Conservation (phyloP, 2,113 vertebrate genomes). For the Elgaria multicarinata region DNA sequence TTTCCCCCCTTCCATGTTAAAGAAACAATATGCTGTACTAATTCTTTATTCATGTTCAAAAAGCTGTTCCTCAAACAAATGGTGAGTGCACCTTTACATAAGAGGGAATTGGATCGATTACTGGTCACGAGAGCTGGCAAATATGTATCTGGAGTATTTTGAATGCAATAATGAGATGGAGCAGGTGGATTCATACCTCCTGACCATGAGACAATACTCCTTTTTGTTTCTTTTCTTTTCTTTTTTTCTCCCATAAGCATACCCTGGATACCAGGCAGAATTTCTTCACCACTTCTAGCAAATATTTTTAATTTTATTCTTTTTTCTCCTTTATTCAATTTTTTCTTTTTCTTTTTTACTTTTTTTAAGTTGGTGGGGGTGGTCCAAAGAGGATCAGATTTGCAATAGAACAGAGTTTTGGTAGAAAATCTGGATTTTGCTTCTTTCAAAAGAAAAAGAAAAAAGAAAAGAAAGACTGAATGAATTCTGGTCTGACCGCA, state of each 20-base stretch:
- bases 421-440: constrained; percentile 84
- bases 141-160: constrained; percentile 97
- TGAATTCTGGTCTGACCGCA: constrained; percentile 86
- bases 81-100: constrained; percentile 77
- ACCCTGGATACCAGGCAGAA: constrained; percentile 84
- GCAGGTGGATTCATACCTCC: constrained; percentile 89
- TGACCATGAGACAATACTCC: constrained; percentile 88
- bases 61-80: constrained; percentile 64
- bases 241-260: constrained; percentile 61
- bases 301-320: constrained; percentile 79
- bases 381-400: constrained; percentile 90
- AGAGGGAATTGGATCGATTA: constrained; percentile 82
- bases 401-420: constrained; percentile 81
- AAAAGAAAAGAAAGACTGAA: constrained; percentile 81
- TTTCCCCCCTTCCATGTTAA: constrained; percentile 36
- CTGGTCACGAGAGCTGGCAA: constrained; percentile 97
- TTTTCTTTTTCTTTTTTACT: constrained; percentile 45
- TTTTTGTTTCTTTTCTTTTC: constrained; percentile 70
- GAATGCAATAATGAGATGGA: constrained; percentile 93
- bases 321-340: constrained; percentile 57
- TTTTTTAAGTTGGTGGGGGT: constrained; percentile 79
- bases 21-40: constrained; percentile 37
- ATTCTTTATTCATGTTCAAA: constrained; percentile 63
- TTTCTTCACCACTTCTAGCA: constrained; percentile 76
- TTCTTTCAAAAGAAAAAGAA: constrained; percentile 77